phyloP scores from a whole-genome alignment of 92 coral and sea anemone species.

The Blastomussa wellsi region DNA sequence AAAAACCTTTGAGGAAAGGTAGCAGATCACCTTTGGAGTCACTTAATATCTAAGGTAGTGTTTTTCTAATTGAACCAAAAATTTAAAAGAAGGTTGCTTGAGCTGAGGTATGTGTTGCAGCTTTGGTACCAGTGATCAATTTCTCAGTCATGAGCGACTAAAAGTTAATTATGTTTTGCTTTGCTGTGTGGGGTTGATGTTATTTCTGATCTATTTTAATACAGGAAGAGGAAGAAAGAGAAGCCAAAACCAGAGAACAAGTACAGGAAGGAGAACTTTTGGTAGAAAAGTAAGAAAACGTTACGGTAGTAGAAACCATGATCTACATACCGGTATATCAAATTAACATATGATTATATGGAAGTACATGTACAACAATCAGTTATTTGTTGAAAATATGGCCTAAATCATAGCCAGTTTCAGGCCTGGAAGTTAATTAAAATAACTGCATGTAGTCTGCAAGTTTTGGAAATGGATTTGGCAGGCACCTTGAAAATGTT shows the following conservation, averaged over 20 bases:
- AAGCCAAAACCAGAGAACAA: conserved; percentile 78
- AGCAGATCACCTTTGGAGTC: not conserved
- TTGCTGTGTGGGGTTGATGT: not conserved
- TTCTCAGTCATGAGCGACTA: not conserved
- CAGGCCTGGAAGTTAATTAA: too few relatives aligned
- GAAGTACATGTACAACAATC: not conserved
- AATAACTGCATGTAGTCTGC: not conserved
- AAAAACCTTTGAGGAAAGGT: not conserved
- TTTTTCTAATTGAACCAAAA: not conserved
- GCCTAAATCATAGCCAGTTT: too few relatives aligned
- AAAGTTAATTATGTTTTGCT: not conserved
- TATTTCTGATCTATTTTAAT: not conserved
- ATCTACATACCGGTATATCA: not conserved
- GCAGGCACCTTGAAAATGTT: not conserved
- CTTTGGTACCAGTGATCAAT: not conserved
- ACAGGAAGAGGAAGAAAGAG: conserved; percentile 91
- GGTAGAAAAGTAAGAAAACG: conserved; percentile 86
- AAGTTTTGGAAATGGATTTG: not conserved
- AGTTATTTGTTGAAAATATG: not conserved
- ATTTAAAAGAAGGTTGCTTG: not conserved
- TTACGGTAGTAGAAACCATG: not conserved
- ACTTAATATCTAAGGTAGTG: not conserved
- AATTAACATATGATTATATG: not conserved
- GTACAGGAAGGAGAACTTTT: conserved; percentile 95
- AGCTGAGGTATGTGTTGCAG: not conserved